Base-by-base conservation (phyloP, 1,140 invertebrate genomes). In the Dolichoris vasculosae region DNA sequence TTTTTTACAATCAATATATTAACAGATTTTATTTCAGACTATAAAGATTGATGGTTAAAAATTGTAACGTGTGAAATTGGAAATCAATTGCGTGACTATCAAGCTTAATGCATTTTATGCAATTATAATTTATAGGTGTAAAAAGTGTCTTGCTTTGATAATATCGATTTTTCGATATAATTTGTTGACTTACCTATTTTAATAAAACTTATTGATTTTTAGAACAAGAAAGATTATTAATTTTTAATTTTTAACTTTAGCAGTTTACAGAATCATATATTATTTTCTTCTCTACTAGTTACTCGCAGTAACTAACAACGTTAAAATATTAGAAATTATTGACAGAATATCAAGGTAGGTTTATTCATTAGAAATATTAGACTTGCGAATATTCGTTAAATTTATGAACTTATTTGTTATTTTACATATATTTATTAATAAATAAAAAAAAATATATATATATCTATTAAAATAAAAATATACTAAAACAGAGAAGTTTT, bases 81-180 rank as follows among this genome's bases (percentile, higher is more conserved):
- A 69, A 69, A 69, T 38, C 67, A 69, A 69, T 67, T 69, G 67
- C 67, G 32, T 69, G 32, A 38, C 67, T 69, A 69, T 69, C 67
- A 69, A 69, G 67, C 35, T 69, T 17, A 69, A 69, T 69, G 30
- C 35, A 32, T 38, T 69, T 69, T 38, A 69, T 38, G 67, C 67
- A 69, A 69, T 69, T 69, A 69, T 69, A 69, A 69, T 69, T 69
- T 35, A 69, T 69, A 69, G 35, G 67, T 38, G 63, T 69, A 9
- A 38, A 69, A 38, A 38, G 17, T 69, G 32, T 69, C 67, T 67
- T 67, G 17, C 67, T 38, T 69, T 69, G 32, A 69, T 69, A 35
- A 69, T 69, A 69, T 69, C 30, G 35, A 69, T 69, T 69, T 69
- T 38, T 69, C 35, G 23, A 69, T 69, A 69, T 38, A 69, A 69